Evolutionary conservation across 2,888 invertebrate species (phyloP), one percentile per base, ranked within the genome.

Genomic region (Lagria hirta): DNA sequence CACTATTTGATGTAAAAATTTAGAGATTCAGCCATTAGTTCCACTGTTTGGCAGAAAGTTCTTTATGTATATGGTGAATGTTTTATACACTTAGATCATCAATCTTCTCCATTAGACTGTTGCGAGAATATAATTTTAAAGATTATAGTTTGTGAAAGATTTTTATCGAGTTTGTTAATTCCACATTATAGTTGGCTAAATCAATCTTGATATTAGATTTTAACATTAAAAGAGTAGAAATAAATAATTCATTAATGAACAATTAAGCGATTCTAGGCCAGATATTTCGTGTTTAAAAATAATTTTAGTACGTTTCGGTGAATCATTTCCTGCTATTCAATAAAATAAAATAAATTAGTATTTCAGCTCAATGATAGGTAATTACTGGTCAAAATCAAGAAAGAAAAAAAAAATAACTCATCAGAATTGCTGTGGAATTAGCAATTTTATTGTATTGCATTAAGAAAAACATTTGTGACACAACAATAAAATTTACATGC

Each of bases 321-420:
- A 61, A 54, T 61, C 61, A 60, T 49, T 61, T 61, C 61, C 61
- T 55, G 53, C 55, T 33, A 46, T 45, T 47, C 48, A 48, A 51
- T 52, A 49, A 51, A 54, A 57, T 57, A 57, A 52, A 53, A 22
- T 48, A 51, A 52, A 54, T 55, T 57, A 48, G 46, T 58, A 56
- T 55, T 57, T 57, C 53, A 54, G 46, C 49, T 21, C 17, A 50
- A 55, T 52, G 51, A 55, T 54, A 48, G 54, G 50, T 52, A 51
- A 58, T 58, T 57, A 49, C n/a, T n/a, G n/a, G n/a, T n/a, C n/a
- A n/a, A n/a, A n/a, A n/a, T 37, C 40, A 36, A 33, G 32, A 29
- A 29, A 43, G 51, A 55, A 50, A 48, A 30, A 40, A 8, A 28
- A 23, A 34, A n/a, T n/a, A 34, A 34, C 20, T 18, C 29, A 29